Base-by-base conservation (phyloP, 2,113 vertebrate genomes). In the Tupaia chinensis region DNA sequence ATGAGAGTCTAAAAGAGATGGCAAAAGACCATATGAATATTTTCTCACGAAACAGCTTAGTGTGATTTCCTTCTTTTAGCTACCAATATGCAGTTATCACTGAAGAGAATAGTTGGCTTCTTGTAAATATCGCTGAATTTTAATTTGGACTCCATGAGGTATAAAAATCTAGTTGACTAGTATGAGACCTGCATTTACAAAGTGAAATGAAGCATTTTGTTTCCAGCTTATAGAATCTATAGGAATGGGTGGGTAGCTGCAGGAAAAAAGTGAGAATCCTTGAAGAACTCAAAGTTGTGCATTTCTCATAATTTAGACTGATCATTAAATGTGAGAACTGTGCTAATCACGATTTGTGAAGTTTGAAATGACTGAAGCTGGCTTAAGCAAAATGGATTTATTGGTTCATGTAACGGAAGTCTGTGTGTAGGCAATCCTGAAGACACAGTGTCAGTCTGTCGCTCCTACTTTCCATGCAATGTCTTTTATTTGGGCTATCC, bases 1-100 rank as follows among this genome's bases (percentile, higher is more conserved):
- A 91, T 73, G n/a, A 76, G 27, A 93, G 9, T 58, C 56, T 94
- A 27, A 87, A 80, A 94, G 85, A 92, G 19, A 83, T 74, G 8
- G 0, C 4, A 56, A 84, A 32, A 14, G 20, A n/a, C 83, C 65
- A 15, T 81, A n/a, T 72, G 34, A 72, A 54, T 72, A 68, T 69
- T 95, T 84, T 91, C 69, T 92, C 29, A 27, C 29, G 54, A 74
- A 44, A 53, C 60, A 73, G 12, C 60, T 54, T 66, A 63, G 27
- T 32, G 16, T 77, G 44, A 76, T 85, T 76, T 61, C 15, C 79
- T 7, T 84, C n/a, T 61, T 85, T 27, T 65, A 7, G 60, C 23
- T 1, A 25, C 65, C 4, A 23, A 12, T 44, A 25, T 27, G 29
- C 12, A 78, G 29, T 61, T 17, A 54, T 66, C 60, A 53, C 6